Percentiles rank a stretch among this genome's conserved stretches.
Evolutionary conservation across 2,797 vertebrate species (phyloP).

Genomic region (Thripadectes ignobilis): DNA sequence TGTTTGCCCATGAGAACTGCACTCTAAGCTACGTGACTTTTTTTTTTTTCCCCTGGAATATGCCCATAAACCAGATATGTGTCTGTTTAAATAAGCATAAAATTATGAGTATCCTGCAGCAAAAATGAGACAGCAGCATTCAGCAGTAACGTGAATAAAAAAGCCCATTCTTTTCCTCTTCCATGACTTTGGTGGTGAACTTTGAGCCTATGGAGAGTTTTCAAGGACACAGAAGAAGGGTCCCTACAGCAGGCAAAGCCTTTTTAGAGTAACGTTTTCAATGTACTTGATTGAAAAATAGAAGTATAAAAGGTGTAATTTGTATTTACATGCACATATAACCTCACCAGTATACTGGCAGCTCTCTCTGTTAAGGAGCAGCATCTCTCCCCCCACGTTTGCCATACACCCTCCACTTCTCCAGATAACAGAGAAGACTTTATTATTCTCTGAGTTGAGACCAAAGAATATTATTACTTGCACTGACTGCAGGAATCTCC

Average conservation of each 20-base stretch:
- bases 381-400: neutral
- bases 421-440: neutral
- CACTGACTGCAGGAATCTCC: neutral
- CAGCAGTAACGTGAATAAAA: slow-evolving; percentile 43
- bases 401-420: neutral
- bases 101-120: slow-evolving; percentile 75
- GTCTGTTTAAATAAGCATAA: slow-evolving; percentile 85
- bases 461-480: slow-evolving; percentile 22
- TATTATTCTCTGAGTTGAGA: neutral
- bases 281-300: neutral
- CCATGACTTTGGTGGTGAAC: slow-evolving; percentile 47
- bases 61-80: slow-evolving; percentile 77
- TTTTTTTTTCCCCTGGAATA: slow-evolving; percentile 59
- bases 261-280: neutral
- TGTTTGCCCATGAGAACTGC: slow-evolving; percentile 80
- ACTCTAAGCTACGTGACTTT: slow-evolving; percentile 66
- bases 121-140: slow-evolving; percentile 71
- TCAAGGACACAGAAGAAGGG: slow-evolving; percentile 49
- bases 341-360: neutral
- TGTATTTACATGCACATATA: neutral
- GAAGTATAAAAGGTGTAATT: neutral
- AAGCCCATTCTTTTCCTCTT: slow-evolving; percentile 18
- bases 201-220: slow-evolving; percentile 43
- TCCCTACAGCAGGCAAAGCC: neutral
- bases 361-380: neutral